Evolutionary conservation across 2,113 vertebrate genomes (phyloP).

Genomic region (Sebastes schlegelii): DNA sequence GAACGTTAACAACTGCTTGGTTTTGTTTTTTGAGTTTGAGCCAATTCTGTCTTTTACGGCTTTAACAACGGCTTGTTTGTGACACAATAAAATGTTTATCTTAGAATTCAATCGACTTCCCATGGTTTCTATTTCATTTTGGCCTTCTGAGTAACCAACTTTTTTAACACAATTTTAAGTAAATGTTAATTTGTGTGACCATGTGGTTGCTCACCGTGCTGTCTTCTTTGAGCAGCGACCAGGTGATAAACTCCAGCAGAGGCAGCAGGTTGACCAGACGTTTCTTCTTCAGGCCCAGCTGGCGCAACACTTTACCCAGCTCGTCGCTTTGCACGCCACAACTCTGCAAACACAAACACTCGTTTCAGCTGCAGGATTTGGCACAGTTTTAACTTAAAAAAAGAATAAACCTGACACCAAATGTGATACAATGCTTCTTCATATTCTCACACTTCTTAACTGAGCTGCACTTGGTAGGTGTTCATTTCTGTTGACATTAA

Average conservation of each 20-base stretch:
- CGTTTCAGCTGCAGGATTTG: neutral
- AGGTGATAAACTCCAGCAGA: slow-evolving; percentile 86
- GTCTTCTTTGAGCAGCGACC: slow-evolving; percentile 84
- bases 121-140: neutral
- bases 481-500: neutral
- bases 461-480: too few relatives aligned
- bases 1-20: neutral
- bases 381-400: neutral
- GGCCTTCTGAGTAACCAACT: neutral
- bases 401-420: neutral
- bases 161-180: neutral
- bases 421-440: neutral
- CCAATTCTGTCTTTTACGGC: neutral
- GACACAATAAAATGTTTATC: neutral
- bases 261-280: slow-evolving; percentile 76
- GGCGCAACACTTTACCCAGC: slow-evolving; percentile 70
- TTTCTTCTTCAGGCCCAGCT: slow-evolving; percentile 80
- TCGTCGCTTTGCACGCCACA: slow-evolving; percentile 79
- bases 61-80: neutral
- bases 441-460: too few relatives aligned
- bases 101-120: neutral
- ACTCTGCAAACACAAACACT: slow-evolving; percentile 56
- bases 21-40: neutral
- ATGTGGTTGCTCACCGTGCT: slow-evolving; percentile 67
- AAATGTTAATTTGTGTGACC: neutral